A percentile compares a stretch with the other conserved stretches of the same genome.
phyloP scores from a whole-genome alignment of 1,140 invertebrate genomes.

The Drosophila persimilis region DNA sequence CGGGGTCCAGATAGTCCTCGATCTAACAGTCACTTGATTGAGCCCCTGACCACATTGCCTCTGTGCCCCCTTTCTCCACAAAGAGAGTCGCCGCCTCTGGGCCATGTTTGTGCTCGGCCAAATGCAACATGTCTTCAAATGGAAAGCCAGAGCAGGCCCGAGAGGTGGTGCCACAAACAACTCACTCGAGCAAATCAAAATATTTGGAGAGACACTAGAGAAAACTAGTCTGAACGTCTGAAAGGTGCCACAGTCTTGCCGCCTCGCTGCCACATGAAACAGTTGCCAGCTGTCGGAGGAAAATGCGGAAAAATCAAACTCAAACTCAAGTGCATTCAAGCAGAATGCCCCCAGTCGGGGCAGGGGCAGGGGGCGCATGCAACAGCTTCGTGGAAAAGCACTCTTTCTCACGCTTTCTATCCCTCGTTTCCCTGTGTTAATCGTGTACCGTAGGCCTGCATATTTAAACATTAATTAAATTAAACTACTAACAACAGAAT shows the following conservation, averaged over 20 bases:
- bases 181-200: constrained; percentile 76
- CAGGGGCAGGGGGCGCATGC: constrained; percentile 7
- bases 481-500: constrained; percentile 73
- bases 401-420: constrained; percentile 2
- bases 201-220: constrained; percentile 49
- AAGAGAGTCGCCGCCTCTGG: neutral
- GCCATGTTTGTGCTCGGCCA: constrained; percentile 50
- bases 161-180: constrained; percentile 51
- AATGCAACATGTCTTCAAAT: constrained; percentile 67
- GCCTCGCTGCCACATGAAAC: constrained; percentile 46
- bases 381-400: neutral
- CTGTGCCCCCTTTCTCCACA: neutral
- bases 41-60: constrained; percentile 69
- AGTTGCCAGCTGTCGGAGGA: constrained; percentile 50
- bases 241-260: constrained; percentile 57
- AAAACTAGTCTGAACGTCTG: constrained; percentile 36
- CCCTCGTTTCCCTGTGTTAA: neutral
- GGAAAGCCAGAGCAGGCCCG: constrained; percentile 20
- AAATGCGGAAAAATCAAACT: constrained; percentile 50
- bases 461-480: constrained; percentile 75
- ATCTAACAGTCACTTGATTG: constrained; percentile 73
- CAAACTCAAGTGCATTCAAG: constrained; percentile 38
- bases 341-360: constrained; percentile 2
- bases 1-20: constrained; percentile 13
- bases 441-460: constrained; percentile 35